Evolutionary conservation across 2,888 invertebrate genomes (phyloP).

Genomic region (Panopea generosa): DNA sequence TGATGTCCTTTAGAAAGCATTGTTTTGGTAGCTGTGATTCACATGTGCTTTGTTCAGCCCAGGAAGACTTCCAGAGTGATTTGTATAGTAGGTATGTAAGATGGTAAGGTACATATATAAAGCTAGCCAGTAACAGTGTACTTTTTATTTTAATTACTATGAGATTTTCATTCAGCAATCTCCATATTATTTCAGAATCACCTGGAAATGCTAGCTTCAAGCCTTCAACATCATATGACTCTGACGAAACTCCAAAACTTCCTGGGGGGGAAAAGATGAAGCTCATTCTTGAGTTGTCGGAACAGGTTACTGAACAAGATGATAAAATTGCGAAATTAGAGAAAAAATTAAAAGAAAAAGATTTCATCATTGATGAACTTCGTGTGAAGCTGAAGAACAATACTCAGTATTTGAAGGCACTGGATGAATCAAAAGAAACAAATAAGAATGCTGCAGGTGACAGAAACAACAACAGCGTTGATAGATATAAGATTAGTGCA

Average conservation of each 20-base stretch:
- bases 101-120: too few relatives aligned
- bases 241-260: slow-evolving; percentile 27
- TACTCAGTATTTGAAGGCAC: slow-evolving; percentile 46
- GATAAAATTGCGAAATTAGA: slow-evolving; percentile 71
- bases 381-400: slow-evolving; percentile 52
- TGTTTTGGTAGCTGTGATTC: too few relatives aligned
- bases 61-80: too few relatives aligned
- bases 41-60: too few relatives aligned
- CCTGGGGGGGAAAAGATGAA: slow-evolving; percentile 67
- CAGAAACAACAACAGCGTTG: slow-evolving; percentile 12
- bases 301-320: slow-evolving; percentile 76
- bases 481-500: background rate
- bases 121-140: too few relatives aligned
- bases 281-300: slow-evolving; percentile 77
- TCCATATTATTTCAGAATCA: too few relatives aligned
- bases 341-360: slow-evolving; percentile 65
- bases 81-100: too few relatives aligned
- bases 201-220: background rate
- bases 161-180: too few relatives aligned
- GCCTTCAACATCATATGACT: background rate
- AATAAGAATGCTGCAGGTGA: slow-evolving; percentile 5
- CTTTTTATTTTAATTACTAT: too few relatives aligned
- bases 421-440: slow-evolving; percentile 27
- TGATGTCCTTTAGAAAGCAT: too few relatives aligned
- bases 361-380: slow-evolving; percentile 65